A percentile compares a stretch with the other conserved stretches of the same genome.
Conservation (phyloP, 2,113 vertebrate species). For the Dermatemys mawii region DNA sequence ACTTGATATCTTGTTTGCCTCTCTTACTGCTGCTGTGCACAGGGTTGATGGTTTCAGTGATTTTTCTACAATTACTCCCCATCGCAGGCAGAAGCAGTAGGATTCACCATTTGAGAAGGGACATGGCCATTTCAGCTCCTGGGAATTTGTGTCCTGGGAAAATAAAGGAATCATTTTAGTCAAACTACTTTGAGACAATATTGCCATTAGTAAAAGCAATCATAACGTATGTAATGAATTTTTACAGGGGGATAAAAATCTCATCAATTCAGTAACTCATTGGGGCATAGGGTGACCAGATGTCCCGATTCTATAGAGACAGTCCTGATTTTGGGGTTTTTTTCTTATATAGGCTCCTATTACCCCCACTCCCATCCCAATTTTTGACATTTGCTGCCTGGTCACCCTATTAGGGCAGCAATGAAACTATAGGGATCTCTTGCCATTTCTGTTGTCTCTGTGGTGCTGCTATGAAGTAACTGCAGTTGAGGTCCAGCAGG, state of each 20-base stretch:
- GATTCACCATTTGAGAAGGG: neutral
- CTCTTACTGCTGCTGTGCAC: neutral
- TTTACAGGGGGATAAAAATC: neutral
- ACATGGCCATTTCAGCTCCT: neutral
- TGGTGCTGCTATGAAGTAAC: neutral
- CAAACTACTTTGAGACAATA: neutral
- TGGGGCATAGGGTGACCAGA: slow-evolving; percentile 24
- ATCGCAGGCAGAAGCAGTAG: neutral
- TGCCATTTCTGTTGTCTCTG: neutral
- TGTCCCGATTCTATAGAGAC: too few species aligned
- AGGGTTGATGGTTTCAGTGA: slow-evolving; percentile 25
- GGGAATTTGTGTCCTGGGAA: slow-evolving; percentile 24
- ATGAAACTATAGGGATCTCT: neutral
- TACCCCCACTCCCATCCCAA: too few species aligned
- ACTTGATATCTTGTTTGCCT: neutral
- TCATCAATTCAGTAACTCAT: neutral
- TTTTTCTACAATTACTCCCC: slow-evolving; percentile 38
- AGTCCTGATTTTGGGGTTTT: too few species aligned
- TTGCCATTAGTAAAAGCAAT: neutral
- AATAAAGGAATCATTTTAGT: neutral
- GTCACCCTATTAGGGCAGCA: slow-evolving; percentile 29
- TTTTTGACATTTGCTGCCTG: too few species aligned
- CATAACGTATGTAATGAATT: neutral
- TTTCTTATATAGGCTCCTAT: too few species aligned
- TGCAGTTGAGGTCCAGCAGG: neutral